These are phyloP conservation scores for Helicoverpa zea DNA, from an alignment of 1,140 invertebrate genomes.

Conservation along the genomic window DNA sequence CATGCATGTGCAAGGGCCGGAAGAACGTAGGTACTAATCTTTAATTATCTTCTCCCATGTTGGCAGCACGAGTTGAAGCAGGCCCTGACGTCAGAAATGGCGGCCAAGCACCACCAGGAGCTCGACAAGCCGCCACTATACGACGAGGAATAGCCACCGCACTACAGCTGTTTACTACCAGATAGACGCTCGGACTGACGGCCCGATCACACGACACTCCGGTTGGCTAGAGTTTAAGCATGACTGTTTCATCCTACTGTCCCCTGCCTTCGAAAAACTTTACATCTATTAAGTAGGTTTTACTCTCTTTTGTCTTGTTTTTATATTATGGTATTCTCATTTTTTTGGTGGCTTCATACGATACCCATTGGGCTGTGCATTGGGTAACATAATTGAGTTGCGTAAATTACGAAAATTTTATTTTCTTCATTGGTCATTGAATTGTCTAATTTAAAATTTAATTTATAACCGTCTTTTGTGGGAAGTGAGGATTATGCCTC, in stretches of 20 bases:
- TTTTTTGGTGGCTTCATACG: not conserved
- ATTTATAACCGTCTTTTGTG: not conserved
- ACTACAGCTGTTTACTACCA: not conserved
- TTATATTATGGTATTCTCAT: no score
- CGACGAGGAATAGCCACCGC: slow-evolving; percentile 62
- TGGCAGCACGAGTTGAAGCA: slow-evolving; percentile 74
- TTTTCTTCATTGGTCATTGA: not conserved
- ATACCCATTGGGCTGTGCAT: not conserved
- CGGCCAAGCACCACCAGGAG: slow-evolving; percentile 61
- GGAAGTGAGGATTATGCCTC: not conserved
- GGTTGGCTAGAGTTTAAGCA: not conserved
- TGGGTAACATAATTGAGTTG: not conserved
- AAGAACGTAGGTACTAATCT: slow-evolving; percentile 14
- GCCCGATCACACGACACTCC: not conserved
- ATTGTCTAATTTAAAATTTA: not conserved
- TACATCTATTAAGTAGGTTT: no score
- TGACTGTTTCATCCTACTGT: not conserved
- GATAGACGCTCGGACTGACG: not conserved
- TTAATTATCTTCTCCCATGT: slow-evolving; percentile 37
- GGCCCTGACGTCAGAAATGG: slow-evolving; percentile 60
- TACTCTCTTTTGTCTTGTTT: no score
- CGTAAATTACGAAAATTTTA: not conserved
- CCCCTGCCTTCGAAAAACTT: no score
- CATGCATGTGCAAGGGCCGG: not conserved
- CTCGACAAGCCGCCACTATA: slow-evolving; percentile 61